Evolutionary conservation across 1,140 invertebrate species (phyloP).

Genomic region (Neelides sp.): DNA sequence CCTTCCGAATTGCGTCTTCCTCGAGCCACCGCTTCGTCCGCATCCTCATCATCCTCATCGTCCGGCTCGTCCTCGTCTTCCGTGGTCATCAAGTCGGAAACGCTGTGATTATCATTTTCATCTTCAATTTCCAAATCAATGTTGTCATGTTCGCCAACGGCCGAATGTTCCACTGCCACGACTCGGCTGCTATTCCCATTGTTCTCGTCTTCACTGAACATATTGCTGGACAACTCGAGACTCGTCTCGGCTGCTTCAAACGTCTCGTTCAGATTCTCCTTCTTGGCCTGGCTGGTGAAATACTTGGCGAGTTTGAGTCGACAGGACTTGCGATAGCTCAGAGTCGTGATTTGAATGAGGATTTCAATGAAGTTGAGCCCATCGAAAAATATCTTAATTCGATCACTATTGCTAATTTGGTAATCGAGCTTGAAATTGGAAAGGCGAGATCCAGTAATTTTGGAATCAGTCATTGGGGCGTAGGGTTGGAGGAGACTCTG

Average conservation of each 20-base stretch:
- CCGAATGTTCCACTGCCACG: neutral
- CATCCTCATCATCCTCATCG: conserved; percentile 20
- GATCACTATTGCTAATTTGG: conserved; percentile 10
- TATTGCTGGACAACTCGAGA: conserved; percentile 7
- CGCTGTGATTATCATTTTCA: conserved; percentile 27
- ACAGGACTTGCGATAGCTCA: conserved; percentile 27
- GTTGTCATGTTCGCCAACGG: conserved; percentile 11
- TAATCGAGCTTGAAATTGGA: conserved; percentile 18
- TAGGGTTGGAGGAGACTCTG: conserved; percentile 13
- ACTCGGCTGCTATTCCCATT: conserved; percentile 3
- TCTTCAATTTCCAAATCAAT: conserved; percentile 26
- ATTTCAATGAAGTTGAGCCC: conserved; percentile 21
- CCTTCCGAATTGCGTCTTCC: neutral
- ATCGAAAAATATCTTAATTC: conserved; percentile 22
- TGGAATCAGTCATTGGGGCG: conserved; percentile 1
- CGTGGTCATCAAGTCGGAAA: conserved; percentile 31
- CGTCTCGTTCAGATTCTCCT: neutral
- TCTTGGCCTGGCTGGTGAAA: neutral
- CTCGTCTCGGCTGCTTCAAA: neutral
- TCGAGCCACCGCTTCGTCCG: conserved; percentile 7
- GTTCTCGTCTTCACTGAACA: neutral
- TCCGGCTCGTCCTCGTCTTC: conserved; percentile 29
- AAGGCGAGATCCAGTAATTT: neutral
- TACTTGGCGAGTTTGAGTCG: conserved; percentile 22
- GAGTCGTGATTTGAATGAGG: conserved; percentile 22